Evolutionary conservation across 2,888 invertebrate species (phyloP), one percentile per base, ranked within the genome.

Genomic region (Cantharis rustica): DNA sequence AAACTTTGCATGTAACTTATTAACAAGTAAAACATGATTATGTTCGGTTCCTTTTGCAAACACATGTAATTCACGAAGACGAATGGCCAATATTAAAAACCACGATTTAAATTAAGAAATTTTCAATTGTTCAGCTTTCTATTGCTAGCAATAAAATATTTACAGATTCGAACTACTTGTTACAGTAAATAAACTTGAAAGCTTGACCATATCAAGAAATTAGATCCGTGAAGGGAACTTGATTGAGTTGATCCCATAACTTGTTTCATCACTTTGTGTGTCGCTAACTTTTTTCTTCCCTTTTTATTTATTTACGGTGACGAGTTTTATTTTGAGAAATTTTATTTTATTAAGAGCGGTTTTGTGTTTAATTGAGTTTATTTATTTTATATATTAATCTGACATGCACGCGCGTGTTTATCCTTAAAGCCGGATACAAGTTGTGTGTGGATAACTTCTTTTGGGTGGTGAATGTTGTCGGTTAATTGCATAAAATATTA

Each of bases 231-330:
- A 75, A 69, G 68, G 73, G 73, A 68, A 73, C 73, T 73, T 69
- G 69, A 73, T 73, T n/a, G 73, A 75, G 74, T 23, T 61, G 74
- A 75, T 75, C 64, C 70, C 64, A 70, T 75, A 75, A 75, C 70
- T 75, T 75, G 74, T 75, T 75, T 75, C 74, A 31, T 70, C 70
- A 75, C 74, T 74, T 64, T 27, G 63, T n/a, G 64, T 74, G 74
- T 74, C 74, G 62, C 47, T 74, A 69, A 74, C 64, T 73, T 73
- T 62, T 68, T 61, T 69, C 62, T 69, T 68, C 62, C 62, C 23
- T 73, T 68, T 68, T 66, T 66, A 20, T 66, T 66, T 66, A 66
- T 66, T 47, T 66, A 16, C n/a, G 16, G 64, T 20, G 47, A 66
- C 64, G 11, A 66, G 7, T 66, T 66, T 20, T 23, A 66, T 66